phyloP scores from a whole-genome alignment of 2,888 invertebrate genomes.

The Minunthozetes semirufus region DNA sequence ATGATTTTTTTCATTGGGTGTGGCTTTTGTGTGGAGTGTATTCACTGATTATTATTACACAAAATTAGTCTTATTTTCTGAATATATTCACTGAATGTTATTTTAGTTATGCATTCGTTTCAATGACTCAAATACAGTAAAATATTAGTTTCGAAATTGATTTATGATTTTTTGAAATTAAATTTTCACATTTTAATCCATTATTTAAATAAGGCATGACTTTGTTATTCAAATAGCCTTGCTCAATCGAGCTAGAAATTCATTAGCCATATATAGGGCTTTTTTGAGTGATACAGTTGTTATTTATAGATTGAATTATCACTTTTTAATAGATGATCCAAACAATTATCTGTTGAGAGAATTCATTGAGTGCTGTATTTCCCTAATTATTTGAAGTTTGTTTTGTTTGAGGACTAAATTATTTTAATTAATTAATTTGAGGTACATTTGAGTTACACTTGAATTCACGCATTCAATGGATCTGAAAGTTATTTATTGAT shows the following conservation, averaged over 20 bases:
- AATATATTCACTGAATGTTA: background rate
- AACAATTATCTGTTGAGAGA: background rate
- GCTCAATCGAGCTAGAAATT: no score
- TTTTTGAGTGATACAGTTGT: no score
- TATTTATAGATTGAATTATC: background rate
- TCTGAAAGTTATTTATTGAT: background rate
- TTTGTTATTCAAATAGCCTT: no score
- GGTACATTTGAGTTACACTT: background rate
- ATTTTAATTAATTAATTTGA: conserved; percentile 1
- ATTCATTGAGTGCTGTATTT: background rate
- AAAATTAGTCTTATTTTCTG: background rate
- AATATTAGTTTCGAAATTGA: no score
- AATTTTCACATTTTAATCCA: no score
- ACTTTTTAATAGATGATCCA: background rate
- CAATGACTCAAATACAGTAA: no score
- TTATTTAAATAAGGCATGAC: no score
- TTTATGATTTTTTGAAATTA: no score
- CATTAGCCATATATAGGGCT: no score
- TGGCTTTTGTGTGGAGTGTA: background rate
- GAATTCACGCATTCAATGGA: background rate
- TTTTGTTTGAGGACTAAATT: conserved; percentile 8
- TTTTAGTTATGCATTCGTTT: background rate
- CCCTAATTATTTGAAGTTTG: background rate
- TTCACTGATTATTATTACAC: background rate
- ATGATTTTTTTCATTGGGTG: conserved; percentile 18